Conservation (phyloP, 2,888 invertebrate genomes). For the Ophion ventricosus region DNA sequence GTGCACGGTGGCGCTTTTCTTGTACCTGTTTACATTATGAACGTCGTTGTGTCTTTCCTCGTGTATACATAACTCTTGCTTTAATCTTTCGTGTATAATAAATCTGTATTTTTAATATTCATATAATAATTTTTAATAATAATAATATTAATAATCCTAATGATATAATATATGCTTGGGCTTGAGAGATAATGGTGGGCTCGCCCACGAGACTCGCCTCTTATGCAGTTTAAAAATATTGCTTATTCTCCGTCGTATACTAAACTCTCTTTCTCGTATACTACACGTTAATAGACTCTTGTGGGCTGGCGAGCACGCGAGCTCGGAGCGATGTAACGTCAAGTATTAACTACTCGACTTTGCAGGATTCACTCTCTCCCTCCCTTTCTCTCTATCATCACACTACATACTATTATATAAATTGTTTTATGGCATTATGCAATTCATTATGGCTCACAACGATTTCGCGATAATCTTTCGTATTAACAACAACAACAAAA, state of each 20-base stretch:
- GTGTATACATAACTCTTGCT: slow-evolving; percentile 58
- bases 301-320: slow-evolving; percentile 73
- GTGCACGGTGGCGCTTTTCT: slow-evolving; percentile 26
- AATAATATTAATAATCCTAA: slow-evolving; percentile 56
- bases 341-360: slow-evolving; percentile 63
- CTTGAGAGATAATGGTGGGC: slow-evolving; percentile 64
- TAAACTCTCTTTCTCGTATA: slow-evolving; percentile 65
- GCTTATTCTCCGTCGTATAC: slow-evolving; percentile 65
- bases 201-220: slow-evolving; percentile 69
- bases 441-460: slow-evolving; percentile 81
- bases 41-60: slow-evolving; percentile 52
- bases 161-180: slow-evolving; percentile 59
- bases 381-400: slow-evolving; percentile 45
- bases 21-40: slow-evolving; percentile 53
- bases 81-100: slow-evolving; percentile 55
- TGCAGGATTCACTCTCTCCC: slow-evolving; percentile 53
- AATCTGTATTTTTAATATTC: slow-evolving; percentile 53
- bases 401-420: slow-evolving; percentile 74
- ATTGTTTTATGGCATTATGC: slow-evolving; percentile 82
- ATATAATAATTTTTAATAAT: slow-evolving; percentile 51
- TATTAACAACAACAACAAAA: slow-evolving; percentile 10
- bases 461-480: slow-evolving; percentile 70
- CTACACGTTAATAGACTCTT: slow-evolving; percentile 79
- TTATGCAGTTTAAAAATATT: slow-evolving; percentile 76
- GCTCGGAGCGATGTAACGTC: slow-evolving; percentile 62